A percentile compares a stretch with the other conserved stretches of the same genome.
Evolutionary conservation across 1,140 invertebrate species (phyloP).

Genomic region (Drosophila repletoides): DNA sequence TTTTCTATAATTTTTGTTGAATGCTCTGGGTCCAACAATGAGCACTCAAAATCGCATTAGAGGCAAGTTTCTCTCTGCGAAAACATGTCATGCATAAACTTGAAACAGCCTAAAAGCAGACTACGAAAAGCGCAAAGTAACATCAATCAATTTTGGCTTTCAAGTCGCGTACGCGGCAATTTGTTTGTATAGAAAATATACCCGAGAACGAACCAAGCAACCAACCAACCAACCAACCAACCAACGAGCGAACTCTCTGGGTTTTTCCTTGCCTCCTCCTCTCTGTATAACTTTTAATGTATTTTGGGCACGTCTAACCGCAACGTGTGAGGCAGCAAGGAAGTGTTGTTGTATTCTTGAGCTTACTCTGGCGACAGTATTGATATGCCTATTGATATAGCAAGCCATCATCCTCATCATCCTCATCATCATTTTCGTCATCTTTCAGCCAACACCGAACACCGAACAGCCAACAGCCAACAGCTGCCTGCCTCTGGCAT

Average conservation of each 20-base stretch:
- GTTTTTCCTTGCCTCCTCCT: conserved; percentile 34
- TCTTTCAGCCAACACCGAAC: no score
- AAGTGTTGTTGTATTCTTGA: neutral
- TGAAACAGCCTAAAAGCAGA: conserved; percentile 42
- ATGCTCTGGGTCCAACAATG: conserved; percentile 66
- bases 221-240: no score
- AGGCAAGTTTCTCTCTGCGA: conserved; percentile 32
- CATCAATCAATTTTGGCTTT: conserved; percentile 79
- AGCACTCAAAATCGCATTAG: conserved; percentile 79
- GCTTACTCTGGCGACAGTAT: conserved; percentile 32
- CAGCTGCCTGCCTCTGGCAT: conserved; percentile 44
- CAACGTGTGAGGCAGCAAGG: conserved; percentile 13
- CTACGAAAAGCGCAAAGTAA: conserved; percentile 56
- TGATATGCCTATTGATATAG: conserved; percentile 77
- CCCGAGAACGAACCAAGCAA: no score
- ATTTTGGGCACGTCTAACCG: conserved; percentile 75
- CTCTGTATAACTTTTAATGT: conserved; percentile 75
- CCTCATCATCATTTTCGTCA: conserved; percentile 34
- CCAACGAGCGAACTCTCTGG: no score
- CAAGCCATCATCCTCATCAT: conserved; percentile 47
- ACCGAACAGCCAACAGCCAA: neutral
- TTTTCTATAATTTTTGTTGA: conserved; percentile 34
- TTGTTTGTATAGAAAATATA: conserved; percentile 77
- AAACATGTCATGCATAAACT: conserved; percentile 35
- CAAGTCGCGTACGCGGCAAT: conserved; percentile 78